Conservation (phyloP, 1,140 invertebrate species). For the Zaprionus tsacasi region DNA sequence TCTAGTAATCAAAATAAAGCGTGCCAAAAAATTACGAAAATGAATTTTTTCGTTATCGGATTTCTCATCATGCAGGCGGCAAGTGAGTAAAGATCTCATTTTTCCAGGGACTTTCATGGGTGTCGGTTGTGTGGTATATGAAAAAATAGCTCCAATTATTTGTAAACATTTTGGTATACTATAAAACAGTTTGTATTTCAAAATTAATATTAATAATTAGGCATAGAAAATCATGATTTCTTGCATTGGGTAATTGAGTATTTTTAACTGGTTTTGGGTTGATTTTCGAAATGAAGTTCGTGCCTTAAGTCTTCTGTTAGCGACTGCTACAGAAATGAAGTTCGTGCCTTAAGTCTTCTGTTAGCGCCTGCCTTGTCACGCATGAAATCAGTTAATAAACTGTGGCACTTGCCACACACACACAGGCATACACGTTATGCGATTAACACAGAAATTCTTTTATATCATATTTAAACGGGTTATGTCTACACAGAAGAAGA, state of each 20-base stretch:
- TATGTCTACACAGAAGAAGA: constrained; percentile 5
- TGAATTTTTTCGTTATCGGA: constrained; percentile 83
- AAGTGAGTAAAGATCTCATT: constrained; percentile 70
- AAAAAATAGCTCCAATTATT: too few species aligned
- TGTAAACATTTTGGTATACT: neutral
- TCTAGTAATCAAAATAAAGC: constrained; percentile 47
- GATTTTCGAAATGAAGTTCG: constrained; percentile 49
- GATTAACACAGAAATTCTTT: constrained; percentile 34
- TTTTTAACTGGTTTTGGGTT: constrained; percentile 9
- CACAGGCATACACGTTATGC: neutral
- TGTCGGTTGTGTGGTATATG: neutral
- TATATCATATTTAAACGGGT: constrained; percentile 28
- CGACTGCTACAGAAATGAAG: constrained; percentile 36
- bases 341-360: constrained; percentile 47
- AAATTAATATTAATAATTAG: neutral
- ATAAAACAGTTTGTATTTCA: neutral
- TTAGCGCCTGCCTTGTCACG: constrained; percentile 41
- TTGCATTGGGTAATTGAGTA: constrained; percentile 17
- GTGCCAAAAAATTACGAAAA: constrained; percentile 50
- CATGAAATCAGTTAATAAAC: constrained; percentile 40
- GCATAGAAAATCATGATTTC: neutral
- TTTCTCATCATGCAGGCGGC: constrained; percentile 83
- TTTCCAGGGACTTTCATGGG: constrained; percentile 3
- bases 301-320: constrained; percentile 57
- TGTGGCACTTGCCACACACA: constrained; percentile 20